Percentiles rank a stretch among this genome's conserved stretches.
phyloP scores from a whole-genome alignment of 1,140 invertebrate species.

The Drosophila mayri region DNA sequence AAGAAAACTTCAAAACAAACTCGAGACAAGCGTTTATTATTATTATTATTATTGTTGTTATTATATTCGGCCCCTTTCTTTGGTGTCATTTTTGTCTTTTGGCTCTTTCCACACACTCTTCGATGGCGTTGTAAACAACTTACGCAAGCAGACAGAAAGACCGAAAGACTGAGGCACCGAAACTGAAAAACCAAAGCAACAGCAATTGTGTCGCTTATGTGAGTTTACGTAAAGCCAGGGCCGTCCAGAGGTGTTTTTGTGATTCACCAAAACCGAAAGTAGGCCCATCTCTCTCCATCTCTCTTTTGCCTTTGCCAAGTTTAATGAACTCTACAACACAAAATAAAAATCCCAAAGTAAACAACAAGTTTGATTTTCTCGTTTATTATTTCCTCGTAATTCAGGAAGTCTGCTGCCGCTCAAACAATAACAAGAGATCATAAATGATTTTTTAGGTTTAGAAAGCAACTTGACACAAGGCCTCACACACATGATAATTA shows the following conservation, averaged over 20 bases:
- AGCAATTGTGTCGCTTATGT: constrained; percentile 60
- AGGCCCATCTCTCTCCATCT: constrained; percentile 48
- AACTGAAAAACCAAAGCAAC: constrained; percentile 31
- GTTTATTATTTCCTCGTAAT: constrained; percentile 49
- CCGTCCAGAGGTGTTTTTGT: constrained; percentile 38
- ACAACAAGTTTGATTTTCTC: constrained; percentile 52
- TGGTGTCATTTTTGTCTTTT: constrained; percentile 33
- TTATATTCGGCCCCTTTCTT: constrained; percentile 34
- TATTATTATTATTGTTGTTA: constrained; percentile 39
- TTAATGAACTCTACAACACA: constrained; percentile 52
- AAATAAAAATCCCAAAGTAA: constrained; percentile 17
- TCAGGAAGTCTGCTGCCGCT: constrained; percentile 41
- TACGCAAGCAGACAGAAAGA: constrained; percentile 64
- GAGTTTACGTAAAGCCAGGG: constrained; percentile 68
- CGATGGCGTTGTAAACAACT: constrained; percentile 75
- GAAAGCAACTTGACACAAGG: constrained; percentile 50
- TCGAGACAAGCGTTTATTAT: constrained; percentile 24
- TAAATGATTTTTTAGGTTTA: constrained; percentile 45
- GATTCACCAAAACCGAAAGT: constrained; percentile 71
- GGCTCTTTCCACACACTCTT: constrained; percentile 54
- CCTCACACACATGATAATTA: neutral
- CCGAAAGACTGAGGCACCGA: constrained; percentile 34
- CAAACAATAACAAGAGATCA: constrained; percentile 46
- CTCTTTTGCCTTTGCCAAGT: constrained; percentile 11
- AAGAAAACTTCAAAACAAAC: constrained; percentile 56